Evolutionary conservation across 2,113 vertebrate genomes (phyloP), one percentile per base, ranked within the genome.

Genomic region (Microcebus griseorufus): DNA sequence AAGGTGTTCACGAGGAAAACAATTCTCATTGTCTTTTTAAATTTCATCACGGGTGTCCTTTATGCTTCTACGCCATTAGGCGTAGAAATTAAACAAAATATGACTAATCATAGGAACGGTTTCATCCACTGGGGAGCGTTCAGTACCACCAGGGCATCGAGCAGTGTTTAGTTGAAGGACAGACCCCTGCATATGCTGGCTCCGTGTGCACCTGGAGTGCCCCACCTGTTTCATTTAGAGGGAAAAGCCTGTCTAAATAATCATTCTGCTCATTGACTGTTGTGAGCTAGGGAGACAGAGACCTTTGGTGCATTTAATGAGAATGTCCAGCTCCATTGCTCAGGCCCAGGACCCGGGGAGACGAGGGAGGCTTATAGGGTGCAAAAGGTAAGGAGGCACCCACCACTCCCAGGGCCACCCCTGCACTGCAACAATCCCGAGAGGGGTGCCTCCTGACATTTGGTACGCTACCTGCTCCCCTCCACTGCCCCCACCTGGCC

Each of bases 171-270:
- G 39, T 32, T n/a, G 32, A 29, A 84, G 48, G 93, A 42, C 16
- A 64, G 53, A 9, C 29, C 93, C 2, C 78, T 13, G 29, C 37
- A 72, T 1, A 7, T 1, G 37, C 45, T 75, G 23, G 0, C 17
- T 39, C n/a, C 58, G 5, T 7, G 16, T 9, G 58, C 18, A 64
- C 62, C 34, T 22, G 4, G 51, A 45, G 32, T 0, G 0, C 53
- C 75, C 90, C 92, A 11, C 29, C 79, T 84, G 45, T 17, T 92
- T 55, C 58, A 42, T 55, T 67, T 34, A 37, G 73, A 85, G 18
- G 9, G n/a, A 92, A 70, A 32, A 22, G 6, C 20, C 42, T 70
- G 25, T 70, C 86, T n/a, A 55, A 80, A 85, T 34, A 55, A 55
- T 45, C 18, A 2, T 65, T 88, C 72, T 86, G n/a, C 60, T 34